Conservation (phyloP, 2,113 vertebrate genomes). For the Nothoprocta pentlandii region DNA sequence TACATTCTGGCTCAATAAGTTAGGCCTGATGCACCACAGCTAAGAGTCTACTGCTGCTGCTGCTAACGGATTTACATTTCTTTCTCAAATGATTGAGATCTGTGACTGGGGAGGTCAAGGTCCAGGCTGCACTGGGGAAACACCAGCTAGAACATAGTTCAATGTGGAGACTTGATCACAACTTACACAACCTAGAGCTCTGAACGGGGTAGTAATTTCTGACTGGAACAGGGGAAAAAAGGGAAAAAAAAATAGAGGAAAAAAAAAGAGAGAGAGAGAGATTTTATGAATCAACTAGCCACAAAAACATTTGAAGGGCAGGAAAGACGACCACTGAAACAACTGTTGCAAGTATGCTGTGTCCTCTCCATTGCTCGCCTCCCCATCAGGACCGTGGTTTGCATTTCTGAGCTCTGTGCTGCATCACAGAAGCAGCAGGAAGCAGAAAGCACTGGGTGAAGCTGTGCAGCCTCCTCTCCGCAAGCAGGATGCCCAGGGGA, state of each 20-base stretch:
- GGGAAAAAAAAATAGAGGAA: not conserved
- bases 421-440: not conserved
- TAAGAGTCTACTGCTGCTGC: constrained; percentile 27
- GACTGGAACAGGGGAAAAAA: not conserved
- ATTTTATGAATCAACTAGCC: constrained; percentile 28
- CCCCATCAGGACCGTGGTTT: not conserved
- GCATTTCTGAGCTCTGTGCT: not conserved
- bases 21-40: constrained; percentile 48
- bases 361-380: not conserved
- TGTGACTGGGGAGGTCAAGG: not conserved
- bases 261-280: not conserved
- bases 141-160: accelerated
- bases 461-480: not conserved
- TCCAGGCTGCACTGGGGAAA: not conserved
- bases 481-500: not conserved
- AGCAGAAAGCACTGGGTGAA: not conserved
- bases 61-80: constrained; percentile 9
- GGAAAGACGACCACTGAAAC: not conserved
- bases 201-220: not conserved
- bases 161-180: not conserved
- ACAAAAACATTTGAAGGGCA: not conserved
- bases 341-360: not conserved
- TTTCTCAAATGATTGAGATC: not conserved
- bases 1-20: constrained; percentile 44
- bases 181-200: not conserved